Evolutionary conservation across 1,140 invertebrate genomes (phyloP).

Genomic region (Drosophila erecta): DNA sequence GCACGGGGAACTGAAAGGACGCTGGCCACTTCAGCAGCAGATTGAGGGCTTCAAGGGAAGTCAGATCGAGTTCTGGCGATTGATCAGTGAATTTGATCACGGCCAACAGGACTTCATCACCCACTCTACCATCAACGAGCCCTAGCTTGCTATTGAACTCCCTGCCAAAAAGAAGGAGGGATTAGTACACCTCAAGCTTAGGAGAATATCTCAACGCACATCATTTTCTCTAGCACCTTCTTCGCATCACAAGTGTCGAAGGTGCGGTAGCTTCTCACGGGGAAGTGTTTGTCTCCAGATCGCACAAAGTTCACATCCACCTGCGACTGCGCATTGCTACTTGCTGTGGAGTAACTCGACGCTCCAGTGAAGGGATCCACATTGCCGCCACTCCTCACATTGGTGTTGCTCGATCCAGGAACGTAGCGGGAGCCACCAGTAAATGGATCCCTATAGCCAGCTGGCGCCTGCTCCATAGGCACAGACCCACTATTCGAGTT

Average conservation of each 20-base stretch:
- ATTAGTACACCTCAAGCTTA: not conserved
- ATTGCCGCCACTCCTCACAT: conserved; percentile 71
- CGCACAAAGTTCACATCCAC: conserved; percentile 71
- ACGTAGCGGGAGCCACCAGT: conserved; percentile 91
- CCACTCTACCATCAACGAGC: conserved; percentile 84
- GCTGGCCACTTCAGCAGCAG: conserved; percentile 91
- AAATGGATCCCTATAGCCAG: conserved; percentile 90
- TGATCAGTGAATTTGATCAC: conserved; percentile 87
- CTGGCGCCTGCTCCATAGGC: conserved; percentile 28
- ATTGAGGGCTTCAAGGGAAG: conserved; percentile 87
- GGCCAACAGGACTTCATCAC: conserved; percentile 86
- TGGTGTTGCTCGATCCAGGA: conserved; percentile 55
- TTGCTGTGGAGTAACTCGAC: conserved; percentile 86
- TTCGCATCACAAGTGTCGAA: conserved; percentile 85
- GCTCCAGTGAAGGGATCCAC: conserved; percentile 89
- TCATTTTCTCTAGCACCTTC: conserved; percentile 87
- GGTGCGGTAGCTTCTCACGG: conserved; percentile 78
- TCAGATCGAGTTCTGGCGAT: conserved; percentile 79
- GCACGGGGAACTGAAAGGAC: conserved; percentile 93
- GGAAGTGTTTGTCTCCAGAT: conserved; percentile 73
- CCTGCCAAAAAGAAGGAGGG: conserved; percentile 76
- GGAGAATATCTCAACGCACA: conserved; percentile 22
- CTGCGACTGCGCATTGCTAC: conserved; percentile 24
- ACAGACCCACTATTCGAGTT: conserved; percentile 86
- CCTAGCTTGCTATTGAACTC: conserved; percentile 90